Percentiles rank a stretch among this genome's conserved stretches.
These are phyloP conservation scores for Metopolophium dirhodum DNA, from an alignment of 1,140 invertebrate genomes.

Conservation along the genomic window DNA sequence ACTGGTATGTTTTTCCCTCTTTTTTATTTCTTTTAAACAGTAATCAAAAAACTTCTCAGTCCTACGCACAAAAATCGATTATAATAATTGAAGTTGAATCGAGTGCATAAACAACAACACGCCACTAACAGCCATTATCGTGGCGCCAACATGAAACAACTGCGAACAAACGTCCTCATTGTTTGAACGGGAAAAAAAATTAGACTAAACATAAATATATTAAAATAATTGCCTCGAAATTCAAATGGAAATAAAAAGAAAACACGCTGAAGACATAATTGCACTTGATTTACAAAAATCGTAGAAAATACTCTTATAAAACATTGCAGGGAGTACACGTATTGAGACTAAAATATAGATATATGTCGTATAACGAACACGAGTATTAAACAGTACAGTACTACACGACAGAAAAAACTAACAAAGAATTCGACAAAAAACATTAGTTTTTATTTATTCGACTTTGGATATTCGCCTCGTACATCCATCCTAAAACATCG, in stretches of 20 bases:
- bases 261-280: background rate
- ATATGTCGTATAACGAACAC: background rate
- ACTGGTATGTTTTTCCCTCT: background rate
- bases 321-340: background rate
- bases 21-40: background rate
- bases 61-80: conserved; percentile 24
- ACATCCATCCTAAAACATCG: background rate
- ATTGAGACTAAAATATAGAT: background rate
- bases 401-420: background rate
- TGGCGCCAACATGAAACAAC: conserved; percentile 13
- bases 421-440: background rate
- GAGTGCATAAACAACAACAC: background rate
- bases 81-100: background rate
- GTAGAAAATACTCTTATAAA: background rate
- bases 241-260: background rate
- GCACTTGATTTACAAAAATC: background rate
- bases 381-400: background rate
- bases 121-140: background rate
- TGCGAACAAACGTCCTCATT: background rate
- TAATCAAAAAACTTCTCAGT: background rate
- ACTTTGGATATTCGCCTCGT: background rate
- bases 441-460: background rate
- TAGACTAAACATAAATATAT: background rate
- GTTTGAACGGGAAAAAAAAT: background rate
- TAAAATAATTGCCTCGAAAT: background rate